These are phyloP conservation scores for Troides aeacus DNA, from an alignment of 2,888 invertebrate genomes.

Conservation along the genomic window DNA sequence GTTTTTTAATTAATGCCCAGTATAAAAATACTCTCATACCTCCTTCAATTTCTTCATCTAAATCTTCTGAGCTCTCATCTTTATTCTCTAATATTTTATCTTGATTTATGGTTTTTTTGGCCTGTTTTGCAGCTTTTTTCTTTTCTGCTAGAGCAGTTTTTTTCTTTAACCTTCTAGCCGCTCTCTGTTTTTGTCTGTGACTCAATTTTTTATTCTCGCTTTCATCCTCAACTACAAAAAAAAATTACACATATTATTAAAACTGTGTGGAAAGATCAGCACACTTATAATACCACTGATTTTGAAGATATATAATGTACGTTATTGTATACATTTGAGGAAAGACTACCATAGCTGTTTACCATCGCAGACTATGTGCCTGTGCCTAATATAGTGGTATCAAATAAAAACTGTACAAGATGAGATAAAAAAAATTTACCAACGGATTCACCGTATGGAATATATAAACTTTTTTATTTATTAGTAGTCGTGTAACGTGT, in stretches of 20 bases:
- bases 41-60: constrained; percentile 58
- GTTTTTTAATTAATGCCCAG: neutral
- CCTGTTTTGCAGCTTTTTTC: constrained; percentile 61
- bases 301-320: no score
- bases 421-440: neutral
- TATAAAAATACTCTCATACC: constrained; percentile 8
- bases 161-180: constrained; percentile 80
- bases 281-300: no score
- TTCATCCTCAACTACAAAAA: constrained; percentile 69
- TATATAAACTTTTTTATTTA: neutral
- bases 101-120: constrained; percentile 65
- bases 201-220: constrained; percentile 81
- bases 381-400: no score
- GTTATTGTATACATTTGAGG: no score
- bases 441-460: neutral
- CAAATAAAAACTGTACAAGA: no score
- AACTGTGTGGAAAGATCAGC: no score
- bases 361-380: no score
- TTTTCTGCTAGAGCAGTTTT: constrained; percentile 70
- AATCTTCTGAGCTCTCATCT: constrained; percentile 40
- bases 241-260: neutral
- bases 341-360: no score
- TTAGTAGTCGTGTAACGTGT: neutral
- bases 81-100: constrained; percentile 50
- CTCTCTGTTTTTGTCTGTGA: constrained; percentile 85